Conservation (phyloP, 2,797 vertebrate genomes). For the Danionella dracula region DNA sequence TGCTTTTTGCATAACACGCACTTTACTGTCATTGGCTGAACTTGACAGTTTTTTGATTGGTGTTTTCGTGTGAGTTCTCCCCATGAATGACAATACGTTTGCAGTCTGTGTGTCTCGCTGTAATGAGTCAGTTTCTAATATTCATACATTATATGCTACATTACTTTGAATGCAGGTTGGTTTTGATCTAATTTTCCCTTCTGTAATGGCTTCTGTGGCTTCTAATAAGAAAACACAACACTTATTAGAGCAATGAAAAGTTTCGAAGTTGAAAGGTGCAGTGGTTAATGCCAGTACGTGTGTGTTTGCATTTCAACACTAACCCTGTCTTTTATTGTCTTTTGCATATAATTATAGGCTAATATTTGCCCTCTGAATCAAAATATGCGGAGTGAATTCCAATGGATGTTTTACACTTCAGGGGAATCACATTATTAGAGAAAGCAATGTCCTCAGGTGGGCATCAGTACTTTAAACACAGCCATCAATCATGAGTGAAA, state of each 20-base stretch:
- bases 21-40: conserved; percentile 44
- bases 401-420: conserved; percentile 11
- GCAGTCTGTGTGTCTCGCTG: background rate
- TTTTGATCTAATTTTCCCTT: conserved; percentile 4
- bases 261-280: conserved; percentile 16
- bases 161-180: conserved; percentile 17
- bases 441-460: conserved; percentile 34
- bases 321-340: conserved; percentile 24
- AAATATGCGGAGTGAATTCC: conserved; percentile 12
- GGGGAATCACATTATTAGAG: conserved; percentile 28
- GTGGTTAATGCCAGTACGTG: background rate
- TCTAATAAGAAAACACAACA: conserved; percentile 17
- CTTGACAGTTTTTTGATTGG: conserved; percentile 38
- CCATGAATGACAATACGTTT: conserved; percentile 10
- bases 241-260: conserved; percentile 21
- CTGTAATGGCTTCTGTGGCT: background rate
- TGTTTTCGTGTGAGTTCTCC: conserved; percentile 15
- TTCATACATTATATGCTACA: conserved; percentile 11
- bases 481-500: conserved; percentile 46
- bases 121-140: conserved; percentile 8
- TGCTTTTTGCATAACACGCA: conserved; percentile 40
- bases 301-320: background rate
- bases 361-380: conserved; percentile 32
- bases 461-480: conserved; percentile 41
- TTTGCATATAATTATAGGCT: conserved; percentile 34